These are phyloP conservation scores for Myotis myotis DNA, from an alignment of 2,797 vertebrate genomes.

Conservation along the genomic window DNA sequence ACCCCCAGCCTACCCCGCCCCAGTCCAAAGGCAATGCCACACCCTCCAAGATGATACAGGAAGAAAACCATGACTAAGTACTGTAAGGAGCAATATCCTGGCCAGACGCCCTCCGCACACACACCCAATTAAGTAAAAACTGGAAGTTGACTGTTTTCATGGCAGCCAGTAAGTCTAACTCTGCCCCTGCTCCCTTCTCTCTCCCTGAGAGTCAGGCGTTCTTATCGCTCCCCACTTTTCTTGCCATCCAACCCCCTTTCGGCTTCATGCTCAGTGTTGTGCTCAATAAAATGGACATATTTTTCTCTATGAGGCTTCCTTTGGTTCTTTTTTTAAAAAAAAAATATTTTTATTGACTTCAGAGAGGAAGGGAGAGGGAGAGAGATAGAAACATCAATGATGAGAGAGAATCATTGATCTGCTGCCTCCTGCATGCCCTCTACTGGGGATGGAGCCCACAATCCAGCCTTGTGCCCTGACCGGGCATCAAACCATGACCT, in stretches of 20 bases:
- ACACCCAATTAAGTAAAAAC: neutral
- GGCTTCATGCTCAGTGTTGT: constrained; percentile 74
- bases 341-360: too few species aligned
- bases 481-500: too few species aligned
- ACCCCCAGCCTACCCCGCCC: neutral
- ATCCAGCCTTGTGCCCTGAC: too few species aligned
- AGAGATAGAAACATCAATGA: too few species aligned
- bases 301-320: constrained; percentile 75
- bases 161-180: neutral
- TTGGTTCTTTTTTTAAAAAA: neutral
- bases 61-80: neutral
- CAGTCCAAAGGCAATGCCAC: neutral
- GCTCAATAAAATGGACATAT: constrained; percentile 86
- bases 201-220: neutral
- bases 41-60: neutral
- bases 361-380: too few species aligned
- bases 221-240: neutral
- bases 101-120: neutral
- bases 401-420: too few species aligned
- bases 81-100: neutral
- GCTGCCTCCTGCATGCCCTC: too few species aligned
- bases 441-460: too few species aligned
- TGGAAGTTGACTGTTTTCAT: neutral
- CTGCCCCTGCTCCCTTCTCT: neutral
- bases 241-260: constrained; percentile 44